A percentile compares a stretch with the other conserved stretches of the same genome.
Evolutionary conservation across 2,797 vertebrate species (phyloP).

Genomic region (Hipposideros larvatus): DNA sequence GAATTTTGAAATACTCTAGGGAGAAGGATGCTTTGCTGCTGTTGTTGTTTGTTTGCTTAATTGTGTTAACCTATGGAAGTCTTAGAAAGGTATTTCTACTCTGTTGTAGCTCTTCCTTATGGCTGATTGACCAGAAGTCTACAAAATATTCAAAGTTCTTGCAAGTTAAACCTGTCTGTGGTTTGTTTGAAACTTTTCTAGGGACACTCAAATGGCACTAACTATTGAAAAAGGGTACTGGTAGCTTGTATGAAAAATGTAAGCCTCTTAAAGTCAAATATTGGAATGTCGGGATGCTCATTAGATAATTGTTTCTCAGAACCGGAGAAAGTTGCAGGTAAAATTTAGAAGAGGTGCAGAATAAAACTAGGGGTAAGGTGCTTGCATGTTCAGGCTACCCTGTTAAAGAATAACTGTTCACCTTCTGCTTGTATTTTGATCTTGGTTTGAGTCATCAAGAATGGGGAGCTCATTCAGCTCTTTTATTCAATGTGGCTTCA

Average conservation of each 20-base stretch:
- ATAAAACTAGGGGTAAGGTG: background rate
- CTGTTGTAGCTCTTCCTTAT: background rate
- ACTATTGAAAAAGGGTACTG: background rate
- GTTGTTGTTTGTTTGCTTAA: background rate
- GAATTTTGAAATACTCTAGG: background rate
- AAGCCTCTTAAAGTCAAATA: slow-evolving; percentile 28
- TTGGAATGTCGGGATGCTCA: background rate
- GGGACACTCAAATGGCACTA: background rate
- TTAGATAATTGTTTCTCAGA: background rate
- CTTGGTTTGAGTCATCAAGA: background rate
- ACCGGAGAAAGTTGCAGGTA: background rate
- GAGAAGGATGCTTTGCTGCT: background rate
- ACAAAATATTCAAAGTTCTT: background rate
- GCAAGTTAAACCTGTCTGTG: background rate
- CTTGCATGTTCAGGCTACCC: background rate
- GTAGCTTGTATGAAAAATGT: background rate
- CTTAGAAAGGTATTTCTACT: background rate
- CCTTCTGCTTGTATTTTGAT: background rate
- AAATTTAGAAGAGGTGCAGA: slow-evolving; percentile 19
- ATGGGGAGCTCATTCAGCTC: background rate
- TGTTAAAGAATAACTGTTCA: background rate
- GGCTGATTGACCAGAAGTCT: background rate
- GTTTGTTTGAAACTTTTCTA: background rate
- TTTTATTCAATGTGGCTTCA: slow-evolving; percentile 23
- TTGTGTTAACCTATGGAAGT: slow-evolving; percentile 19